Base-by-base conservation (phyloP, 2,888 invertebrate genomes). In the Anaspis maculata region DNA sequence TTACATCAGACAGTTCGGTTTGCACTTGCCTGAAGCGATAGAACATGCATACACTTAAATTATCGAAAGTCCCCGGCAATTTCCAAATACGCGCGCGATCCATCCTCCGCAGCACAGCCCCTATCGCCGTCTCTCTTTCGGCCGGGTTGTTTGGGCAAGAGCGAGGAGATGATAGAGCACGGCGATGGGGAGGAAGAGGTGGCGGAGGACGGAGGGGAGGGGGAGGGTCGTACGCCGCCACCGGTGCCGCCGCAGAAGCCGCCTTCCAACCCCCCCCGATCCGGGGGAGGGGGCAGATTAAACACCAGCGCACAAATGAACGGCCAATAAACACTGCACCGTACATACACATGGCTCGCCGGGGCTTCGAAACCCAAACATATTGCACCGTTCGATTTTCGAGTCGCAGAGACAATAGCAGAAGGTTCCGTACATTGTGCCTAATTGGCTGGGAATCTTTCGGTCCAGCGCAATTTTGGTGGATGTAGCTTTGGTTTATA, bases 241-340 rank as follows among this genome's bases (percentile, higher is more conserved):
- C 40, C 43, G 42, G 37, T n/a, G n/a, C n/a, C 44, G 46, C 52
- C 41, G 44, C 32, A 38, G 34, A 37, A 35, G 42, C 30, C n/a
- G n/a, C n/a, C n/a, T n/a, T n/a, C n/a, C n/a, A n/a, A n/a, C n/a
- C n/a, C n/a, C 27, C 44, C 37, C 36, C 37, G 45, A 36, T 41
- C 44, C 28, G 47, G 35, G 22, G 38, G 44, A 39, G 44, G 45
- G 35, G 48, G 41, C 50, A 59, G 59, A 61, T 61, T 61, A 61
- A 62, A 60, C 59, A 58, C 58, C 57, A 52, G 52, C n/a, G n/a
- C 59, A 49, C 53, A 61, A 61, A 62, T 60, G 59, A 61, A 61
- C 53, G 59, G 53, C 55, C 57, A 57, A 58, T 62, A 62, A 62
- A 62, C 60, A 57, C 49, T 39, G 34, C 38, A 38, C 36, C 35